Base-by-base conservation (phyloP, 2,888 invertebrate genomes). In the Dione juno region DNA sequence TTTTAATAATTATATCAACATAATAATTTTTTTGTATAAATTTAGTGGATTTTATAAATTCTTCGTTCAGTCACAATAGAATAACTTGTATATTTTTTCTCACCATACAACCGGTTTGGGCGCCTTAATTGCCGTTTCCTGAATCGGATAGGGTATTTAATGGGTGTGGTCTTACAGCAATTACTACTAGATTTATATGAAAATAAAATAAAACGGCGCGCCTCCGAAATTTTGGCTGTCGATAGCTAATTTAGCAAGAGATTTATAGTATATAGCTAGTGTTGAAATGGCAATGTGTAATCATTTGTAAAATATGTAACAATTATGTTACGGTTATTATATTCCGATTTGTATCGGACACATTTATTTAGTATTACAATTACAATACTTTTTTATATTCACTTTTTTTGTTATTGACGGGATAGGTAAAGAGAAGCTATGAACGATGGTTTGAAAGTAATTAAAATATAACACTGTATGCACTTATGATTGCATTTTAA, bases 71-170 rank as follows among this genome's bases (percentile, higher is more conserved):
- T n/a, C 19, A 50, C 50, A 64, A 37, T 64, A 64, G 5, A 37
- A 19, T 13, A 19, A 14, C 37, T 37, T 75, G 64, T 73, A 74
- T 73, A 73, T 79, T 80, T 76, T 77, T 78, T 72, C 79, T 77
- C 77, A 77, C 77, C 82, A 82, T 82, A 75, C 80, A 58, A 69
- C 75, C 53, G 59, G 75, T 76, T 74, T 48, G 54, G 61, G 43
- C 67, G 70, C 80, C 82, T 84, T 87, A 86, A 86, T 86, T 81
- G 82, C 78, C 77, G 78, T 80, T 82, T 81, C 82, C 81, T 82
- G 83, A 78, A 75, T 74, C 75, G 78, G 79, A 81, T 83, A 79
- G 74, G 79, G 77, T 58, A 71, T 76, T 72, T 78, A 77, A 81
- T 81, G 82, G 84, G 85, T 85, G 85, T 84, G 86, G 83, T 84